Conservation (phyloP, 2,797 vertebrate genomes). For the Neoniphon sammara region DNA sequence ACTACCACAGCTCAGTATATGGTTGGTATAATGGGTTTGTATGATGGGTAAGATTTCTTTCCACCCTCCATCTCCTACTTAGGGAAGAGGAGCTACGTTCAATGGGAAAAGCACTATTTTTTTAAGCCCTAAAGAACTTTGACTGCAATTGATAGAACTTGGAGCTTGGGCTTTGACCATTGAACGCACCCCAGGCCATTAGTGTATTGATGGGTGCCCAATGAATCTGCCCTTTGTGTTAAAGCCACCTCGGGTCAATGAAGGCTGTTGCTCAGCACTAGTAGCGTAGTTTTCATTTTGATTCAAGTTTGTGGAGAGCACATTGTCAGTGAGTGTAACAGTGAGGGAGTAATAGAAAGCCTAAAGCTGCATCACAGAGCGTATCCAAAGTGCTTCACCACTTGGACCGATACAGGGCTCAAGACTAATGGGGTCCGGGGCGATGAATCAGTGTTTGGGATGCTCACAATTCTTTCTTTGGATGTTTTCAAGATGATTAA, state of each 20-base stretch:
- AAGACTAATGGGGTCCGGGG: no score
- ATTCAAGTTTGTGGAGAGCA: neutral
- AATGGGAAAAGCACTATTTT: conserved; percentile 72
- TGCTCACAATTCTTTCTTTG: no score
- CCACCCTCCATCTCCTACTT: conserved; percentile 87
- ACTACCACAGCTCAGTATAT: conserved; percentile 99
- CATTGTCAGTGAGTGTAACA: neutral
- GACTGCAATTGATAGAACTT: conserved; percentile 20
- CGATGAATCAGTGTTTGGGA: no score
- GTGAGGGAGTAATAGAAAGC: no score
- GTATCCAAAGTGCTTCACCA: no score
- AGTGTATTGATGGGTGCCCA: conserved; percentile 74
- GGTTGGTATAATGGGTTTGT: conserved; percentile 99
- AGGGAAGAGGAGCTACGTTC: conserved; percentile 80
- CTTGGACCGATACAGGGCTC: no score
- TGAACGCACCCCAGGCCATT: conserved; percentile 78
- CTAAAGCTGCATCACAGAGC: no score
- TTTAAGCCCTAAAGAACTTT: conserved; percentile 44
- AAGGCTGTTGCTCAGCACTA: neutral
- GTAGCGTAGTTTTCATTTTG: neutral
- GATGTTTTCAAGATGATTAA: no score
- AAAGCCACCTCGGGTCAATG: conserved; percentile 75
- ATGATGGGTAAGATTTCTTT: conserved; percentile 99
- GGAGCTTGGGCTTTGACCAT: conserved; percentile 72
- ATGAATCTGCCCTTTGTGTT: conserved; percentile 78